phyloP scores from a whole-genome alignment of 2,113 vertebrate species.

The Barbus barbus region DNA sequence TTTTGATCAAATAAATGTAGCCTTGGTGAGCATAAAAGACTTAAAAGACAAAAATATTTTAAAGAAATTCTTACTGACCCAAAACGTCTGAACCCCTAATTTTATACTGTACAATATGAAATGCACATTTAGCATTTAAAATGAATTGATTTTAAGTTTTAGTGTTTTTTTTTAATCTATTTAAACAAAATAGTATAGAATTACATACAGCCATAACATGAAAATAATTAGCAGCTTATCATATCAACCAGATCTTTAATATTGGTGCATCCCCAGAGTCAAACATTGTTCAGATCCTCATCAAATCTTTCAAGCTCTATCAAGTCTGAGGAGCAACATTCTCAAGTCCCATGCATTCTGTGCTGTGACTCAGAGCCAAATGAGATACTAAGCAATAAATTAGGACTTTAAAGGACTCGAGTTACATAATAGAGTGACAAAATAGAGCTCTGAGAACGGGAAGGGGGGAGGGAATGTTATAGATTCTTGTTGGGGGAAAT shows the following conservation, averaged over 20 bases:
- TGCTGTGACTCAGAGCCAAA: conserved; percentile 42
- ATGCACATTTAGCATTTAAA: not conserved
- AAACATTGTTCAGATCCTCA: not conserved
- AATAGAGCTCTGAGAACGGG: conserved; percentile 21
- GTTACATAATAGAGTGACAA: conserved; percentile 46
- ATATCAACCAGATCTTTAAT: not conserved
- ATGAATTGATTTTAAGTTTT: not conserved
- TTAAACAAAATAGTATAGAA: not conserved
- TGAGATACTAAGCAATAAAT: conserved; percentile 28
- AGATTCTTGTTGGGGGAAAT: conserved; percentile 37
- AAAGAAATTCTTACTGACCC: not conserved
- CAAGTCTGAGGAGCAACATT: not conserved
- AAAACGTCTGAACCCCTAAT: not conserved
- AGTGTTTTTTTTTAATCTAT: too few species aligned
- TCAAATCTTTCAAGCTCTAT: not conserved
- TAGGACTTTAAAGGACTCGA: conserved; percentile 23
- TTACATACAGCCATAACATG: not conserved
- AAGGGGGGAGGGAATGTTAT: conserved; percentile 15
- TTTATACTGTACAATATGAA: not conserved
- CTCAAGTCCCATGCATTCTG: conserved; percentile 11
- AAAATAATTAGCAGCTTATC: not conserved
- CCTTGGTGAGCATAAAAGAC: not conserved
- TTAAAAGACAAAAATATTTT: not conserved
- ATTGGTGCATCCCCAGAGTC: not conserved
- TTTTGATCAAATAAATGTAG: not conserved